phyloP scores from a whole-genome alignment of 2,888 invertebrate genomes.

The Macropis europaea region DNA sequence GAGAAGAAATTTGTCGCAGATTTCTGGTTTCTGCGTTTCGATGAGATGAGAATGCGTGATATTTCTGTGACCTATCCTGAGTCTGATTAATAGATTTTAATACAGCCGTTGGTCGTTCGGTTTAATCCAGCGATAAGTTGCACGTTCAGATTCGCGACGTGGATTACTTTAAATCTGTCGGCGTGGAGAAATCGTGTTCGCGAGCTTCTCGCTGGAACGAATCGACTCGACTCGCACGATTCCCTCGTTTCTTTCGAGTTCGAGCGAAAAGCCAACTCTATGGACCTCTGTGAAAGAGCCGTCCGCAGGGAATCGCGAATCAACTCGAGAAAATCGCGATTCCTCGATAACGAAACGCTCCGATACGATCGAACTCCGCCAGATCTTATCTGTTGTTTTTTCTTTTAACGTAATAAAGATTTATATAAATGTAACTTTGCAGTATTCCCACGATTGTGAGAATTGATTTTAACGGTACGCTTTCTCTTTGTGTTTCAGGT shows the following conservation, averaged over 20 bases:
- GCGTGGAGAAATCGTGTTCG: slow-evolving; percentile 30
- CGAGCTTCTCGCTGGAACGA: slow-evolving; percentile 11
- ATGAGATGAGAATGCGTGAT: too few relatives aligned
- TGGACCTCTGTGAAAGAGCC: background rate
- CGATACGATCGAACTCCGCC: background rate
- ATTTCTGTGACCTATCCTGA: too few relatives aligned
- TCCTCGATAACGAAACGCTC: background rate
- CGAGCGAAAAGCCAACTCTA: background rate
- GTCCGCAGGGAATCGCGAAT: too few relatives aligned
- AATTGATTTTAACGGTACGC: slow-evolving; percentile 23
- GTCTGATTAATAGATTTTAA: too few relatives aligned
- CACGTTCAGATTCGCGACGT: background rate
- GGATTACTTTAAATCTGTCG: slow-evolving; percentile 28
- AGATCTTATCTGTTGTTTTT: background rate
- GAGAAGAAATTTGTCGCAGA: too few relatives aligned
- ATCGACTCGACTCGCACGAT: slow-evolving; percentile 26
- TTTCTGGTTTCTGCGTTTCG: too few relatives aligned
- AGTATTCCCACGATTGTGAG: slow-evolving; percentile 18
- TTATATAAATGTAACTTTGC: too few relatives aligned
- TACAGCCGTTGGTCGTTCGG: background rate
- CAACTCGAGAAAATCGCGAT: too few relatives aligned
- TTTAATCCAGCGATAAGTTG: slow-evolving; percentile 38
- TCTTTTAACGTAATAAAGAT: slow-evolving; percentile 2
- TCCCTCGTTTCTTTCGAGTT: slow-evolving; percentile 12
- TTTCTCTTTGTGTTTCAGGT: slow-evolving; percentile 50